Percentiles rank a stretch among this genome's conserved stretches.
phyloP scores from a whole-genome alignment of 2,113 vertebrate genomes.

The Syrrhaptes paradoxus region DNA sequence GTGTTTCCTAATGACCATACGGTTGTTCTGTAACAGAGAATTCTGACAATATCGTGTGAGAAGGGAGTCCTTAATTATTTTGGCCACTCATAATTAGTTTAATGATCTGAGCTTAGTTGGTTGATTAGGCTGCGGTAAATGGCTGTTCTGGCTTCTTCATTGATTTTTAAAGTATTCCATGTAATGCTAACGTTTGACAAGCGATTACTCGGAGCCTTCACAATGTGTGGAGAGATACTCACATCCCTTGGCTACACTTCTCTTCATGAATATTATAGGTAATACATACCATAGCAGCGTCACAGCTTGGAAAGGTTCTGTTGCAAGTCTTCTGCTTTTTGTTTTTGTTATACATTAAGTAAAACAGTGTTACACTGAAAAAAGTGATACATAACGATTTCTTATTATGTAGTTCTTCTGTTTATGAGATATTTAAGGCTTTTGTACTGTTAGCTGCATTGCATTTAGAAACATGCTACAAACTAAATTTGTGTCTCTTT shows the following conservation, averaged over 20 bases:
- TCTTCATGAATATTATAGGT: background rate
- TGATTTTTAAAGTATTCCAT: conserved; percentile 12
- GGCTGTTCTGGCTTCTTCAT: background rate
- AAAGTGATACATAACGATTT: background rate
- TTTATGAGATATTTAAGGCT: background rate
- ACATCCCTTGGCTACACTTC: background rate
- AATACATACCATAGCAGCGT: background rate
- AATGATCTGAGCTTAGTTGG: conserved; percentile 4
- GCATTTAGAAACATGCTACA: background rate
- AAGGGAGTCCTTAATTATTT: conserved; percentile 44
- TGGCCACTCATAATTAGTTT: background rate
- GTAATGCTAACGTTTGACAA: background rate
- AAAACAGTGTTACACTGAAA: background rate
- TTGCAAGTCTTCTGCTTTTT: background rate
- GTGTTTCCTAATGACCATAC: conserved; percentile 1
- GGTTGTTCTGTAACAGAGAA: conserved; percentile 4
- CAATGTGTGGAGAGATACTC: background rate
- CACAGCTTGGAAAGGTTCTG: background rate
- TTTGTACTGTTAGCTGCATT: background rate
- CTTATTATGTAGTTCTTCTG: background rate
- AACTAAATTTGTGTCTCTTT: background rate
- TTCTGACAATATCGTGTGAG: background rate
- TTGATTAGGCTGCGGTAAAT: conserved; percentile 9
- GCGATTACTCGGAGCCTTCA: background rate
- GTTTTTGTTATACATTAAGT: background rate